These are phyloP conservation scores for Oegoconia quadripuncta DNA, from an alignment of 2,888 invertebrate species.

Conservation along the genomic window DNA sequence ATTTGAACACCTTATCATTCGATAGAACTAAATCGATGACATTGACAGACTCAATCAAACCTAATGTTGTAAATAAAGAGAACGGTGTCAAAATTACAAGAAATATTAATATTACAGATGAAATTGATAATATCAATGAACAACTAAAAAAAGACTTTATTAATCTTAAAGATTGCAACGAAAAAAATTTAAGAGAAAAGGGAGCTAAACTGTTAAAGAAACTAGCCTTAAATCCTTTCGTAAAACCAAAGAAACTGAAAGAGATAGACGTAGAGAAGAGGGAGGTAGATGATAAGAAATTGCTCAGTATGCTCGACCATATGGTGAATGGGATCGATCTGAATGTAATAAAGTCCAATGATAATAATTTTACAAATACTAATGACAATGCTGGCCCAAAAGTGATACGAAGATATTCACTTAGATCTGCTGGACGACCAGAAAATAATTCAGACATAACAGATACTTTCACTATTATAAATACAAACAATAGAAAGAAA, in stretches of 20 bases:
- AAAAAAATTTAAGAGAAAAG: background rate
- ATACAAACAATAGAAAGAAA: too few relatives aligned
- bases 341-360: too few relatives aligned
- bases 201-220: conserved; percentile 5
- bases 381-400: too few relatives aligned
- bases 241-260: conserved; percentile 2
- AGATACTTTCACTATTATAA: too few relatives aligned
- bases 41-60: conserved; percentile 1
- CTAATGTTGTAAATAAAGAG: conserved; percentile 1
- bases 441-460: too few relatives aligned
- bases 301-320: conserved; percentile 3
- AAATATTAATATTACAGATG: too few relatives aligned
- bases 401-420: too few relatives aligned
- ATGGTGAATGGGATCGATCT: background rate
- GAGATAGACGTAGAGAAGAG: conserved; percentile 9
- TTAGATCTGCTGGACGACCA: too few relatives aligned
- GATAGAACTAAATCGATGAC: conserved; percentile 25
- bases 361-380: too few relatives aligned
- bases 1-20: conserved; percentile 37
- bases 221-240: background rate
- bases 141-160: too few relatives aligned
- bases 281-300: background rate
- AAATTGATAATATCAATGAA: too few relatives aligned
- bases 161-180: conserved; percentile 8
- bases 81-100: background rate